Evolutionary conservation across 2,797 vertebrate genomes (phyloP), one percentile per base, ranked within the genome.

Genomic region (Clarias pachynema): DNA sequence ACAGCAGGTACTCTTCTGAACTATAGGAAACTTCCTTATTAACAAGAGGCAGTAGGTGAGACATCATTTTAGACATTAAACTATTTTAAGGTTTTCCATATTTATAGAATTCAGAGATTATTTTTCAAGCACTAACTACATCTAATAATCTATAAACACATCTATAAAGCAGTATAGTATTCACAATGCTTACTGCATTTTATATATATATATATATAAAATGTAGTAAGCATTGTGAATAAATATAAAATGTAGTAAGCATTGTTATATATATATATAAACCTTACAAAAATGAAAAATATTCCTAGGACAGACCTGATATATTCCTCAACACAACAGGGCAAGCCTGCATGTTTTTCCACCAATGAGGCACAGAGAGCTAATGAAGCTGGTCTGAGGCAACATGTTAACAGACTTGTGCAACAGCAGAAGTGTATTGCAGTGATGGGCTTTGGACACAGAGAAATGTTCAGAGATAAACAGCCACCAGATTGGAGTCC

Each of bases 1-100:
- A 86, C 91, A 93, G 90, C 90, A 86, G 92, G 90, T 90, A 80
- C 57, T 84, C 86, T 85, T 63, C 77, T 49, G 66, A 80, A 85
- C 87, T 59, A 75, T 63, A 37, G 72, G 80, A 69, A 22, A 81
- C 72, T 24, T 80, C 49, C 37, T 89, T 75, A 89, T 86, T 87
- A 86, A 63, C 57, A 60, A 56, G 37, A 70, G 63, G 14, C 34
- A n/a, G 37, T 56, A 82, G 73, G 72, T 87, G 73, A 81, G 59
- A 84, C 87, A 84, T 88, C 73, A 74, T 85, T 53, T 86, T 53
- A 77, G 24, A 70, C 59, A 34, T 87, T 81, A 70, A 74, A 86
- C 57, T 68, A 69, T 81, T 77, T 29, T 31, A 79, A 79, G 5
- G 44, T 37, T 40, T 79, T 62, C n/a, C 29, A 56, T 20, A 80